Evolutionary conservation across 2,113 vertebrate genomes (phyloP), one percentile per base, ranked within the genome.

Genomic region (Benthochromis sp.): DNA sequence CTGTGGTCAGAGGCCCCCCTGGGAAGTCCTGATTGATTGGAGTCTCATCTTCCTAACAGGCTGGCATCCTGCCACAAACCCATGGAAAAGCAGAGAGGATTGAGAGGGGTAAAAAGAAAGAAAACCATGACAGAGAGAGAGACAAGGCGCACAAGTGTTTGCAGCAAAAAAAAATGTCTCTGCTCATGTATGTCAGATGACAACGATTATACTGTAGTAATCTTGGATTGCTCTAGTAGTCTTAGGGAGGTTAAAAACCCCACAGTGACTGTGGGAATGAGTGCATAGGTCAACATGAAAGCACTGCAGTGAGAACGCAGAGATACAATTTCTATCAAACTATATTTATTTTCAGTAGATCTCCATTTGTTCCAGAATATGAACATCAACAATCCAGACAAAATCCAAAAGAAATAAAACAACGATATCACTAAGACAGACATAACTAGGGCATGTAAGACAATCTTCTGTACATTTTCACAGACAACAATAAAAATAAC

Each of bases 31-130:
- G 96, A 97, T 96, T 97, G 97, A 97, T 95, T 96, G 96, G 95
- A 97, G 95, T 92, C 94, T 97, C 96, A 97, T 97, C 96, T 97
- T 96, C 92, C 96, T 97, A 97, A 97, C 94, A 85, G 96, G 92
- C 95, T 97, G 97, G 96, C 95, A 92, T 90, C 61, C 91, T 92
- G 96, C 96, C 95, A 97, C 87, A 85, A 85, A 91, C 93, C 90
- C 90, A 59, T 66, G 82, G 94, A 93, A 81, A 88, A 89, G 89
- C 86, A 83, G 82, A 89, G 89, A 82, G 87, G 92, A 76, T 43
- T 87, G 92, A 89, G 86, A 84, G 92, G 92, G 90, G 92, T 45
- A 43, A 47, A 90, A 90, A 69, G 73, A 43, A 24, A 59, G 8
- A 2, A 84, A 73, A 87, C 90, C 76, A 90, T 89, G 86, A 93